Evolutionary conservation across 2,797 vertebrate species (phyloP).

Genomic region (Eutrigla gurnardus): DNA sequence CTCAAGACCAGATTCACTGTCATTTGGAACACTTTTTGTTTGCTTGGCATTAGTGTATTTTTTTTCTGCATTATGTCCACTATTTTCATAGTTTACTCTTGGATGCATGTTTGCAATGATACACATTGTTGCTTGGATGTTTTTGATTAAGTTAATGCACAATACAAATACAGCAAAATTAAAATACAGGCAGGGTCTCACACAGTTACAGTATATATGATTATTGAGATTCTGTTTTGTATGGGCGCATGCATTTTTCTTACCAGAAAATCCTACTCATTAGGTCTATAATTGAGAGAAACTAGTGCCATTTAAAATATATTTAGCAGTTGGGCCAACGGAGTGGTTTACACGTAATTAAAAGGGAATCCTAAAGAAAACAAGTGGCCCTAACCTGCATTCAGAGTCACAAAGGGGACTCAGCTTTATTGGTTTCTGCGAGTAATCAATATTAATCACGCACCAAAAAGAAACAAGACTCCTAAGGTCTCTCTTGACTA

Average conservation of each 20-base stretch:
- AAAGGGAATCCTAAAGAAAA: constrained; percentile 61
- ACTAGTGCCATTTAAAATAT: constrained; percentile 21
- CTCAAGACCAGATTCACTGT: not conserved
- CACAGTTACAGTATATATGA: not conserved
- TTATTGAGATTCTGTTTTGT: not conserved
- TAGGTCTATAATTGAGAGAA: constrained; percentile 9
- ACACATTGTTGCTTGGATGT: not conserved
- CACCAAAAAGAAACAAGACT: constrained; percentile 24
- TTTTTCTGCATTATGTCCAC: not conserved
- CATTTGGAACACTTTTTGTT: not conserved
- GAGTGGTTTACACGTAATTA: constrained; percentile 61
- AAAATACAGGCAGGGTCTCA: not conserved
- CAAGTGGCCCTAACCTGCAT: constrained; percentile 62
- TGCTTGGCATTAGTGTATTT: not conserved
- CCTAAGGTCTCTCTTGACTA: constrained; percentile 34
- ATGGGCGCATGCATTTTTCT: not conserved
- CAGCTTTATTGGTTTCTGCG: constrained; percentile 57
- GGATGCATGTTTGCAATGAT: not conserved
- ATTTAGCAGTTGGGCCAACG: constrained; percentile 22
- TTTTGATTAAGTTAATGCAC: not conserved
- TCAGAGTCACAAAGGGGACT: constrained; percentile 56
- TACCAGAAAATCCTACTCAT: not conserved
- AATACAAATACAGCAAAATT: not conserved
- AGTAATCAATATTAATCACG: constrained; percentile 80
- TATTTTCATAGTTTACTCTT: not conserved